Conservation (phyloP, 2,797 vertebrate species). For the Rhyacichthys aspro region DNA sequence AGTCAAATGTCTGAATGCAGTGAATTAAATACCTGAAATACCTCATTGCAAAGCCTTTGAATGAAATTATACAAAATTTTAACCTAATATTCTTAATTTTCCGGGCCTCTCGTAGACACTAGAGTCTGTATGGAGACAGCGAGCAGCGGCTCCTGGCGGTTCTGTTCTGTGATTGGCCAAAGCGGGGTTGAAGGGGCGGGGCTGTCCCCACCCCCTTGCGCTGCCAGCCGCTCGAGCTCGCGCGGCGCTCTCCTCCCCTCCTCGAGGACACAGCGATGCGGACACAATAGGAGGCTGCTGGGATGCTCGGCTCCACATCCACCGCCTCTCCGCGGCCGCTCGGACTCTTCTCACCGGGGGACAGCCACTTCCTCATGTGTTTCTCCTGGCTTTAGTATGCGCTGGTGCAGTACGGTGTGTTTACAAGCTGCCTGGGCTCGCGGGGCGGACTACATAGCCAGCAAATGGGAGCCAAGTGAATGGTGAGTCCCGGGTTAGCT, state of each 20-base stretch:
- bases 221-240: not conserved
- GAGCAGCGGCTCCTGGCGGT: conserved; percentile 52
- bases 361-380: conserved; percentile 9
- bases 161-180: conserved; percentile 68
- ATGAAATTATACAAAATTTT: too few relatives aligned
- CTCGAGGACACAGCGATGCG: conserved; percentile 70
- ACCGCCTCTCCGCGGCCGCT: conserved; percentile 27
- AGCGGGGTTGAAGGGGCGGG: conserved; percentile 18
- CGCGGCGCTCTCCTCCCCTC: conserved; percentile 43
- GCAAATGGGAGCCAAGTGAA: conserved; percentile 56
- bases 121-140: conserved; percentile 80
- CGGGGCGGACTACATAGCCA: conserved; percentile 47
- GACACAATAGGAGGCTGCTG: conserved; percentile 76
- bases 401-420: conserved; percentile 15
- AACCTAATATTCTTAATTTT: not conserved
- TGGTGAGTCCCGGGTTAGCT: conserved; percentile 68
- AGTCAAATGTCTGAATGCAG: too few relatives aligned
- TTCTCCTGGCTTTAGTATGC: conserved; percentile 46
- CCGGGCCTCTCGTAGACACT: conserved; percentile 34
- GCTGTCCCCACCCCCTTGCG: conserved; percentile 6
- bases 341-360: conserved; percentile 24
- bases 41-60: too few relatives aligned
- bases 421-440: conserved; percentile 38
- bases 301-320: conserved; percentile 52
- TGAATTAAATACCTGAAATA: too few relatives aligned